phyloP scores from a whole-genome alignment of 2,797 vertebrate genomes.

The Sarcoramphus papa region DNA sequence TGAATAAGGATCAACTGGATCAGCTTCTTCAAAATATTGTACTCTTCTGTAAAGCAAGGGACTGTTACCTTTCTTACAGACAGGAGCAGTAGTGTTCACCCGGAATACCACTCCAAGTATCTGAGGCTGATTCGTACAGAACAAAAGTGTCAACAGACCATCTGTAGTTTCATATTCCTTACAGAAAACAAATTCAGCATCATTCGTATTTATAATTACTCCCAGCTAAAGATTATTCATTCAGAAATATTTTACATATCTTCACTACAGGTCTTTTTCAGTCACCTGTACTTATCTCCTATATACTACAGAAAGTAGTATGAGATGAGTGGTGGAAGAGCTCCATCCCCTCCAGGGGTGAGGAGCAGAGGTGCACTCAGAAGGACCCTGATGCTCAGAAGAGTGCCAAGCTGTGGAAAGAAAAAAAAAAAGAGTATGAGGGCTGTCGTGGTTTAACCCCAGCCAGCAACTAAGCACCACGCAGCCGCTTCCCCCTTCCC shows the following conservation, averaged over 20 bases:
- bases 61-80: constrained; percentile 16
- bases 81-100: constrained; percentile 5
- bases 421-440: background rate
- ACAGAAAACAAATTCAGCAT: constrained; percentile 16
- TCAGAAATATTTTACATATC: background rate
- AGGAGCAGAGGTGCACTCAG: background rate
- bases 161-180: constrained; percentile 39
- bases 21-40: background rate
- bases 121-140: constrained; percentile 32
- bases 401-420: background rate
- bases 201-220: constrained; percentile 31
- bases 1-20: background rate
- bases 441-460: too few relatives aligned
- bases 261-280: constrained; percentile 10
- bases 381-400: background rate
- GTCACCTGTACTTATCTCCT: background rate
- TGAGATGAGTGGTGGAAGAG: background rate
- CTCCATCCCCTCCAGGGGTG: background rate
- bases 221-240: constrained; percentile 3
- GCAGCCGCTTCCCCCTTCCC: too few relatives aligned
- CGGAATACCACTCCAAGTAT: background rate
- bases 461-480: too few relatives aligned
- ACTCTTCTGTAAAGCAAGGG: constrained; percentile 36
- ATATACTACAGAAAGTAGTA: background rate
- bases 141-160: background rate